phyloP scores from a whole-genome alignment of 2,888 invertebrate genomes.

The Sinelater perroti region DNA sequence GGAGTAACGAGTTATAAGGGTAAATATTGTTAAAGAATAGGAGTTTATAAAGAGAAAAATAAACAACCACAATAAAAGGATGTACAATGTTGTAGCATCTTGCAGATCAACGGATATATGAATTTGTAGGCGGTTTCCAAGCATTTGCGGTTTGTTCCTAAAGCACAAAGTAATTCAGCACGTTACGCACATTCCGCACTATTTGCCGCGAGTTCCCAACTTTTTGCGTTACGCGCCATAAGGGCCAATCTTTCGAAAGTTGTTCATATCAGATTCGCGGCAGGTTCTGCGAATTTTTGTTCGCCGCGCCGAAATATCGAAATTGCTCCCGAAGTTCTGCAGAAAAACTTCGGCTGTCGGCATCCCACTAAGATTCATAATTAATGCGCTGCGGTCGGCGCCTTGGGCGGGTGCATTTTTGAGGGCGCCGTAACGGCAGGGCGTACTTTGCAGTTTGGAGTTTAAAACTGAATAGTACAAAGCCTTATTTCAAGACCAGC shows the following conservation, averaged over 20 bases:
- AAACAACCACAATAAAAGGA: no score
- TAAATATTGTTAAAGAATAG: no score
- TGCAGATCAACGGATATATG: background rate
- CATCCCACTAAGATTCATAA: no score
- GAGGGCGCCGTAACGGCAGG: background rate
- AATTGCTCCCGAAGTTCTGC: no score
- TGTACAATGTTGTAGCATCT: background rate
- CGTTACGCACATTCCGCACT: background rate
- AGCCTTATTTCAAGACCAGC: constrained; percentile 6
- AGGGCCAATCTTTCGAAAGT: background rate
- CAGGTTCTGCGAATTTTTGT: background rate
- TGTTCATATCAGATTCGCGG: background rate
- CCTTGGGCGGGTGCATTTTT: no score
- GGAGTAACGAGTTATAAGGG: no score
- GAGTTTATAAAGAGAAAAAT: no score
- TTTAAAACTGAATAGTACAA: background rate
- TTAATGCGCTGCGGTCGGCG: no score
- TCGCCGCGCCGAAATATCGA: no score
- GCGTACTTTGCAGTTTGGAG: background rate
- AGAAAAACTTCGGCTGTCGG: no score
- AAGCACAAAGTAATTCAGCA: background rate
- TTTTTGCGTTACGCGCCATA: no score
- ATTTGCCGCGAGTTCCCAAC: no score
- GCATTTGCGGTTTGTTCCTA: background rate
- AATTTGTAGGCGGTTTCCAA: background rate